Evolutionary conservation across 2,888 invertebrate species (phyloP).

Genomic region (Cryptocheilus praepositus): DNA sequence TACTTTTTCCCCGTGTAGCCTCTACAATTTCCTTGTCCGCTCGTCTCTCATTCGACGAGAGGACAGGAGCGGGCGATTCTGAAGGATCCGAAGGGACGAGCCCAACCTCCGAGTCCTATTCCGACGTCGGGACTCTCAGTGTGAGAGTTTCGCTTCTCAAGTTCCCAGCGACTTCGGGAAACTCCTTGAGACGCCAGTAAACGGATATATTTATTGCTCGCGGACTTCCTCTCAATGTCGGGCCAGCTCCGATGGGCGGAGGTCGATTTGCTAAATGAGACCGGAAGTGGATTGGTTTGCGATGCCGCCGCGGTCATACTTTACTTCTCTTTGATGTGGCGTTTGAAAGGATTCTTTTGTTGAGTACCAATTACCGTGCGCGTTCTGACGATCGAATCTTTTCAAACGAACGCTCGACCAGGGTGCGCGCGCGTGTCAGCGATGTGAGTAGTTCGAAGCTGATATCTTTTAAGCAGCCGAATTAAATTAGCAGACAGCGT

Average conservation of each 20-base stretch:
- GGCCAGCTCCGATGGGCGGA: constrained; percentile 1
- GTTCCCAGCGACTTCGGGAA: background rate
- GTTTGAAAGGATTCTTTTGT: constrained; percentile 4
- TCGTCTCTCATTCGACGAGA: too few species aligned
- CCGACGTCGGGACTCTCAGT: too few species aligned
- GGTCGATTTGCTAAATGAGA: constrained; percentile 55
- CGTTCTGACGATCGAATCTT: background rate
- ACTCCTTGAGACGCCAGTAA: constrained; percentile 9
- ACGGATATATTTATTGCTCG: constrained; percentile 17
- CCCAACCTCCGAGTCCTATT: too few species aligned
- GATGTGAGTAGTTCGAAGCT: background rate
- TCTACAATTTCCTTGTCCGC: too few species aligned
- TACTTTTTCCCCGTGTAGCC: background rate
- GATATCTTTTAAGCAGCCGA: background rate
- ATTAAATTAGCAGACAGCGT: too few species aligned
- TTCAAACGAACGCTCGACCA: background rate
- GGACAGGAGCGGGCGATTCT: too few species aligned
- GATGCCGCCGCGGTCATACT: constrained; percentile 41
- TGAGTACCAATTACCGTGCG: constrained; percentile 8
- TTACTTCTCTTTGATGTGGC: constrained; percentile 9
- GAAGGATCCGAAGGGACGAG: too few species aligned
- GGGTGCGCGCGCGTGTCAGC: too few species aligned
- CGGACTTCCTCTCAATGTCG: constrained; percentile 1
- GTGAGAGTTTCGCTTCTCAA: too few species aligned
- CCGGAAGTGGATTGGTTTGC: constrained; percentile 51